phyloP scores from a whole-genome alignment of 2,113 vertebrate species.

The Vombatus ursinus region DNA sequence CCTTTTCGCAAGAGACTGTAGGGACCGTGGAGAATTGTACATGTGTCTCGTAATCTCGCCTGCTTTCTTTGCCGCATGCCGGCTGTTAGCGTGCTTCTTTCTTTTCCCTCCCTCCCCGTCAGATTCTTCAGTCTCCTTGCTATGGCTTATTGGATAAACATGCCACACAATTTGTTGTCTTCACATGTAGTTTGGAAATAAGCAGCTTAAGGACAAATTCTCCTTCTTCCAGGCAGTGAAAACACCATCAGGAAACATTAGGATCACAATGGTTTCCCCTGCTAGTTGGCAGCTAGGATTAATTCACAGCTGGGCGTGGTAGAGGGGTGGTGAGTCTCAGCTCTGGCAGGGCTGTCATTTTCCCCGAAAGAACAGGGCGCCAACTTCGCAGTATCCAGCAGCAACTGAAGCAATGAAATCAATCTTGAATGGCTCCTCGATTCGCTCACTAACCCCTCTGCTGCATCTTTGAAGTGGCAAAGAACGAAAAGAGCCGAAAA shows the following conservation, averaged over 20 bases:
- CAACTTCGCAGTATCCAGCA: conserved; percentile 64
- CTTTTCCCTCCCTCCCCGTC: conserved; percentile 73
- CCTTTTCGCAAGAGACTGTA: conserved; percentile 87
- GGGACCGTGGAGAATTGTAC: conserved; percentile 87
- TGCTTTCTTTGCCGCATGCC: conserved; percentile 79
- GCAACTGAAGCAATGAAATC: conserved; percentile 63
- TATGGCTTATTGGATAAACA: conserved; percentile 80
- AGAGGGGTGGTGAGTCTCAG: conserved; percentile 55
- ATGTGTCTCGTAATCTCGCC: conserved; percentile 75
- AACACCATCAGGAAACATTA: conserved; percentile 43
- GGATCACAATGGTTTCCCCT: conserved; percentile 51
- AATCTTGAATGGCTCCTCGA: conserved; percentile 30
- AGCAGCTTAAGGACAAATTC: conserved; percentile 80
- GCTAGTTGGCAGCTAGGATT: conserved; percentile 76
- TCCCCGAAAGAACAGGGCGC: conserved; percentile 46
- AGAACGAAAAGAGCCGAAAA: neutral
- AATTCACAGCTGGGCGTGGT: conserved; percentile 75
- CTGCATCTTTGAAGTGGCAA: conserved; percentile 8
- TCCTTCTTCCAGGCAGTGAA: conserved; percentile 50
- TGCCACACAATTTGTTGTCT: conserved; percentile 75
- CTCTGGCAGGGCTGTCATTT: conserved; percentile 69
- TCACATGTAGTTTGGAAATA: conserved; percentile 78
- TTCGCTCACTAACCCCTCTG: neutral
- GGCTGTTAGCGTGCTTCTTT: conserved; percentile 72
- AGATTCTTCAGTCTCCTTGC: conserved; percentile 65